Evolutionary conservation across 2,113 vertebrate genomes (phyloP), one percentile per base, ranked within the genome.

Genomic region (Manacus vitellinus): DNA sequence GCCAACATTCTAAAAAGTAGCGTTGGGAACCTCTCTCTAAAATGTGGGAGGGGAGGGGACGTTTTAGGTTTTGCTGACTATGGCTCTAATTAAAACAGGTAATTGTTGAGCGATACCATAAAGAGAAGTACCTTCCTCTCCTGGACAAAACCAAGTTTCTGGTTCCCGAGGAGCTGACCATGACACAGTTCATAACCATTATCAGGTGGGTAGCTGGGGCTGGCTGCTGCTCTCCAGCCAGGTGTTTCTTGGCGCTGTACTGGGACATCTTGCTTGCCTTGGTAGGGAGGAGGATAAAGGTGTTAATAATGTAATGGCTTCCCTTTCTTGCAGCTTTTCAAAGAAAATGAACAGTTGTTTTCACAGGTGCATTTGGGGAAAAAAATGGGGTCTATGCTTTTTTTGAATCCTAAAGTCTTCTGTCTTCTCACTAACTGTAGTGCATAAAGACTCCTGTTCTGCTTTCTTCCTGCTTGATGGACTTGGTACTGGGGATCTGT

Each of bases 61-160:
- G 17, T 5, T 25, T 31, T 35, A 16, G 5, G 17, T 14, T 63
- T 79, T 55, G n/a, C n/a, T 95, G 28, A 96, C 35, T 9, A 17
- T 71, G 65, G 7, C 23, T 92, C 21, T 78, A 15, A 91, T 89
- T 77, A 27, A 43, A 82, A 33, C 94, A 99, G 99, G 99, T 99
- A 6, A 99, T 99, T 39, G 99, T 99, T 49, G 99, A 99, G 62
- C 92, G 99, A 6, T 99, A 99, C 71, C 97, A 97, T 18, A 96
- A 97, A 51, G 99, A 99, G 91, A 98, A 97, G 67, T 98, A 97
- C 46, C 98, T 99, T 18, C 99, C 99, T 4, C 97, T 97, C 6
- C 89, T 99, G 97, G 98, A 99, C 75, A 99, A 99, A 76, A 99
- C 98, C 5, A 99, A 99, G 96, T 99, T 99, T 94, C 98, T 99